Conservation (phyloP, 2,888 invertebrate species). For the Syrista parreyssii region DNA sequence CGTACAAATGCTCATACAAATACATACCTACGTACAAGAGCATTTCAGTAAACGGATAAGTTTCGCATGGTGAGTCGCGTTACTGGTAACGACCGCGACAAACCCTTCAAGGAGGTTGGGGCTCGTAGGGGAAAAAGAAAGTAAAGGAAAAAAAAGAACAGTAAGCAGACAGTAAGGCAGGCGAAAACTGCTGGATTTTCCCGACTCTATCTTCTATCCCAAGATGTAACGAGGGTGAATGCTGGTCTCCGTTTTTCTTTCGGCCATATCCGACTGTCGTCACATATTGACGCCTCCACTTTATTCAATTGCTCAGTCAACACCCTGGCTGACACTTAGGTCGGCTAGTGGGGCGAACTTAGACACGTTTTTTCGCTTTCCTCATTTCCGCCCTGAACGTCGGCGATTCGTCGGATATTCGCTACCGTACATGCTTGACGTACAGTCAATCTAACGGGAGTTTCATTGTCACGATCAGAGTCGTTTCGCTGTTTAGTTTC, state of each 20-base stretch:
- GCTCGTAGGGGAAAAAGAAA: neutral
- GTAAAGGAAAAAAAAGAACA: conserved; percentile 9
- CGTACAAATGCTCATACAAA: too few relatives aligned
- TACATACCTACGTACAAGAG: neutral
- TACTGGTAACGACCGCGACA: neutral
- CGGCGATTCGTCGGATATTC: neutral
- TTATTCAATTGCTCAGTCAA: conserved; percentile 57
- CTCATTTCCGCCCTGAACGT: conserved; percentile 51
- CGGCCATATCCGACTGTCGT: conserved; percentile 48
- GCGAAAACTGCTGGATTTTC: neutral
- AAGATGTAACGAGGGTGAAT: neutral
- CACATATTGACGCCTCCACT: conserved; percentile 57
- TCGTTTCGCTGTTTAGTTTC: neutral
- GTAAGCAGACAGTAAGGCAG: neutral
- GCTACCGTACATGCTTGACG: neutral
- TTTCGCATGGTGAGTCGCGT: neutral
- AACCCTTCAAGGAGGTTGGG: neutral
- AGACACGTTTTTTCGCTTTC: conserved; percentile 62
- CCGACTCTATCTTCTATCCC: neutral
- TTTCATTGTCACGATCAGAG: neutral
- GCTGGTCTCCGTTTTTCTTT: conserved; percentile 18
- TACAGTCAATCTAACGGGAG: neutral
- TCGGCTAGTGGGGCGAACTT: conserved; percentile 27
- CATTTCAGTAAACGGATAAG: neutral
- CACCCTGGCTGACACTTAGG: conserved; percentile 40